A percentile compares a stretch with the other conserved stretches of the same genome.
These are phyloP conservation scores for Salvelinus sp. DNA, from an alignment of 2,113 vertebrate species.

Conservation along the genomic window DNA sequence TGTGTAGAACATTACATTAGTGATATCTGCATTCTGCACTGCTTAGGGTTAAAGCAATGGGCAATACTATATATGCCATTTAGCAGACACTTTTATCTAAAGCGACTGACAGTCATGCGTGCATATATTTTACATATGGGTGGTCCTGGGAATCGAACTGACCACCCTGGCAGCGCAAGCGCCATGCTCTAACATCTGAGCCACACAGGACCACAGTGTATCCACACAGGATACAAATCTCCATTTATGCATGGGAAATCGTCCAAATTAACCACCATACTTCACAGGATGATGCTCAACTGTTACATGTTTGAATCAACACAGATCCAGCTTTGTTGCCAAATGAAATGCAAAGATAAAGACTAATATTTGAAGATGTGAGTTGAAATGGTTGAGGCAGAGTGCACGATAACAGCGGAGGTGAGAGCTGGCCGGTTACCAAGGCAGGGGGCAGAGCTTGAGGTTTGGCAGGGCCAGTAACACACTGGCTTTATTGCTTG, in stretches of 20 bases:
- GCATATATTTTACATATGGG: too few species aligned
- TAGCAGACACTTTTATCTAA: neutral
- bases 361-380: neutral
- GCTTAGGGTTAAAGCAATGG: too few species aligned
- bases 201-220: too few species aligned
- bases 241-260: too few species aligned
- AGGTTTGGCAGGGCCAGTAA: conserved; percentile 2
- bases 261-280: neutral
- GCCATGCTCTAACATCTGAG: too few species aligned
- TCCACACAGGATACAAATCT: too few species aligned
- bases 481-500: conserved; percentile 7
- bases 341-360: conserved; percentile 1
- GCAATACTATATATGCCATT: too few species aligned
- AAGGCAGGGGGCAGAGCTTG: conserved; percentile 31
- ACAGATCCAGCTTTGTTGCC: conserved; percentile 1
- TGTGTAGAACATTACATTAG: conserved; percentile 16
- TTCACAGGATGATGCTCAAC: conserved; percentile 1
- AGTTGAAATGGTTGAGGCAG: conserved; percentile 40
- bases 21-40: too few species aligned
- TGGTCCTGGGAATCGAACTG: too few species aligned
- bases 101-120: neutral
- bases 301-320: neutral
- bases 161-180: too few species aligned
- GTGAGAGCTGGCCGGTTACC: conserved; percentile 53
- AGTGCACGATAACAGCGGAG: conserved; percentile 60